These are phyloP conservation scores for Cirrhinus mrigala DNA, from an alignment of 2,797 vertebrate species.

Conservation along the genomic window DNA sequence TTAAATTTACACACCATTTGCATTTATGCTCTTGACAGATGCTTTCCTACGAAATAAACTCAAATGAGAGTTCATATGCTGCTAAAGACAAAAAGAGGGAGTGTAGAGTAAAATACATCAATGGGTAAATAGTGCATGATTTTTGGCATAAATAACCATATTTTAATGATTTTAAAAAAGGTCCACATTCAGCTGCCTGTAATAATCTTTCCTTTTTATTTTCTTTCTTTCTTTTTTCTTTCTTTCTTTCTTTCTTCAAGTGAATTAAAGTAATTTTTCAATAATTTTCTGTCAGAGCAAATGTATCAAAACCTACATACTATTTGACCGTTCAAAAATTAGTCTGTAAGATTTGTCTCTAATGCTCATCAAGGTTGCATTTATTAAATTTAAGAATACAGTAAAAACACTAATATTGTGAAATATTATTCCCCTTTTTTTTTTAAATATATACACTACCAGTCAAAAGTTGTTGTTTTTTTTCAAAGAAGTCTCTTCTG, in stretches of 20 bases:
- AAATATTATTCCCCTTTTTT: too few relatives aligned
- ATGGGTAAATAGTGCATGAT: not conserved
- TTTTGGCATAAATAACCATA: not conserved
- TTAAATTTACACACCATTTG: conserved; percentile 22
- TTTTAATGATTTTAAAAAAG: not conserved
- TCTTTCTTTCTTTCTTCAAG: not conserved
- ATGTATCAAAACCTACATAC: too few relatives aligned
- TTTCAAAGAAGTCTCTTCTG: too few relatives aligned
- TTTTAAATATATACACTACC: too few relatives aligned
- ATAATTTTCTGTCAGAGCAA: too few relatives aligned
- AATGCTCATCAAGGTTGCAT: too few relatives aligned
- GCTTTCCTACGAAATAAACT: conserved; percentile 16
- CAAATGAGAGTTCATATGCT: not conserved
- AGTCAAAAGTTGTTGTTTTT: too few relatives aligned
- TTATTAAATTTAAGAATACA: too few relatives aligned
- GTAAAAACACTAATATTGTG: too few relatives aligned
- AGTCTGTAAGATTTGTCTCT: too few relatives aligned
- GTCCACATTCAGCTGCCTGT: not conserved
- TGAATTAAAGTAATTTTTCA: not conserved
- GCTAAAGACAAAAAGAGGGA: not conserved
- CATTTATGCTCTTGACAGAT: conserved; percentile 5
- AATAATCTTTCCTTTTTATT: not conserved
- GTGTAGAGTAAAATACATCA: not conserved
- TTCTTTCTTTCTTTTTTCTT: not conserved
- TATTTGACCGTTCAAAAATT: not conserved